Conservation (phyloP, 2,888 invertebrate species). For the Philereme transversata region DNA sequence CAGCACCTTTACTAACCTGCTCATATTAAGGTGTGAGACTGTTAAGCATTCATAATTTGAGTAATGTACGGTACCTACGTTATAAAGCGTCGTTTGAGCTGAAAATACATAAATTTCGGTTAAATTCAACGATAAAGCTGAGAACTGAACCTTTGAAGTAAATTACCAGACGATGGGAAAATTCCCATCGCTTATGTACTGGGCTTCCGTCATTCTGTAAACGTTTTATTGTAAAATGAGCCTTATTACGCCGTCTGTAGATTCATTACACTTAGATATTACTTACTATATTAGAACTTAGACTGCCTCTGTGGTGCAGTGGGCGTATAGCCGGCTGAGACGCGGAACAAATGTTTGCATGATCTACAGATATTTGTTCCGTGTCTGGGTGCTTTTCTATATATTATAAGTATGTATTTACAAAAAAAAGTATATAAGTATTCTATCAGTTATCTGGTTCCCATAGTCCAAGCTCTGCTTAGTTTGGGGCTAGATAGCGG, state of each 20-base stretch:
- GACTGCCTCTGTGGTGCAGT: too few species aligned
- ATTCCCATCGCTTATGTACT: slow-evolving; percentile 4
- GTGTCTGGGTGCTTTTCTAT: too few species aligned
- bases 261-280: neutral
- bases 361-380: too few species aligned
- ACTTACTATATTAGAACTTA: too few species aligned
- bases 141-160: slow-evolving; percentile 19
- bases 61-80: slow-evolving; percentile 37
- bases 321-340: too few species aligned
- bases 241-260: neutral
- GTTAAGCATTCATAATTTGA: slow-evolving; percentile 43
- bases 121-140: slow-evolving; percentile 19
- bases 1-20: slow-evolving; percentile 14
- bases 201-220: neutral
- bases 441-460: too few species aligned
- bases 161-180: slow-evolving; percentile 24
- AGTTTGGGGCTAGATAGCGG: too few species aligned
- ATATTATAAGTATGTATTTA: too few species aligned
- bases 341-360: too few species aligned
- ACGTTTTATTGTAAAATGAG: neutral
- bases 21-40: slow-evolving; percentile 33
- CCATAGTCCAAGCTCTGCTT: too few species aligned
- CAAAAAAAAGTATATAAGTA: too few species aligned
- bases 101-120: slow-evolving; percentile 46
- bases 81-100: slow-evolving; percentile 38